phyloP scores from a whole-genome alignment of 2,113 vertebrate genomes.

The Dromiciops gliroides region DNA sequence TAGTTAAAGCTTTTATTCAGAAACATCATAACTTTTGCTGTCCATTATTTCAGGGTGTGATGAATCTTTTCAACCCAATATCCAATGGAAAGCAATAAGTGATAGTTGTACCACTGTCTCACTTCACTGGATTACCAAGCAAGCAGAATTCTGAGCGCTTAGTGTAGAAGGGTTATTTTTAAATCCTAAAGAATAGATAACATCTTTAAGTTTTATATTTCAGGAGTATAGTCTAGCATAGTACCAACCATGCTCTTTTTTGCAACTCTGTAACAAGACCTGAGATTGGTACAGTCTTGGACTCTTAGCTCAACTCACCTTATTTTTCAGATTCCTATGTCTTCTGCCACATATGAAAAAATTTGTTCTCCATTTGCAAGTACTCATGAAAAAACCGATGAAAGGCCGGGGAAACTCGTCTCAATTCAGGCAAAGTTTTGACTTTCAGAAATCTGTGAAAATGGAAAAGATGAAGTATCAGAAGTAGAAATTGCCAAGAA shows the following conservation, averaged over 20 bases:
- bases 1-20: not conserved
- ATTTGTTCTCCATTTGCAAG: not conserved
- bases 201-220: not conserved
- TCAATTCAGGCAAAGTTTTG: not conserved
- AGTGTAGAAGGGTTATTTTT: not conserved
- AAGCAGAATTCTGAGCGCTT: not conserved
- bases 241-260: not conserved
- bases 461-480: not conserved
- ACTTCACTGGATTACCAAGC: not conserved
- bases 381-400: not conserved
- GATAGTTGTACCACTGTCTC: accelerated
- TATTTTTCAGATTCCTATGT: not conserved
- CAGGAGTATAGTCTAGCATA: not conserved
- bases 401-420: not conserved
- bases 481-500: slow-evolving; percentile 46
- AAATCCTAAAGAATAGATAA: not conserved
- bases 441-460: not conserved
- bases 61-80: not conserved
- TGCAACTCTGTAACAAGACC: not conserved
- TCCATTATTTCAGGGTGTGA: not conserved
- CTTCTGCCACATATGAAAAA: not conserved
- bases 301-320: not conserved
- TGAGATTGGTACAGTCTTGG: not conserved
- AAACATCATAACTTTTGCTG: not conserved
- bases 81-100: not conserved